Base-by-base conservation (phyloP, 2,113 vertebrate species). In the Chlorodrepanis virens region DNA sequence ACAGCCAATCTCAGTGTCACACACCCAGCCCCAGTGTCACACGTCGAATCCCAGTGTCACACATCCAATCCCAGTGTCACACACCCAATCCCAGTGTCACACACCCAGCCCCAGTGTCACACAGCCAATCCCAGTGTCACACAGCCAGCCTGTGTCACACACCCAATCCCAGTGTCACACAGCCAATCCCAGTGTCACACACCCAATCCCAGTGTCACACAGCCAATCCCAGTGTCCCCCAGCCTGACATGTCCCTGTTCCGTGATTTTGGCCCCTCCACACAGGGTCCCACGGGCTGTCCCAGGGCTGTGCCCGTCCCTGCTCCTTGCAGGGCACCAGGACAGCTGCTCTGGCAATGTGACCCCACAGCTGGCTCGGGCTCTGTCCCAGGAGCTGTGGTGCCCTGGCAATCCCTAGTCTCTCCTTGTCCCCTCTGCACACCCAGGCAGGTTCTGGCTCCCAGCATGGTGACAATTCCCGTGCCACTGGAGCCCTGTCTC, bases 191-290 rank as follows among this genome's bases (percentile, higher is more conserved):
- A 31, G 29, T 54, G 29, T 54, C 18, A 25, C 47, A 14, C 24
- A 25, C 4, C 24, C 28, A 50, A 3, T 12, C 23, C 6, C 39
- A 40, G 24, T 50, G 49, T 54, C 53, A 21, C 53, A 4, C 31
- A 9, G 6, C 52, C 53, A 56, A 7, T 2, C 31, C 19, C 49
- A 9, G 9, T 12, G 27, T 14, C 64, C 5, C 2, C 7, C 1
- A 14, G 1, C 39, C 74, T 27, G 80, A 47, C 52, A 23, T 2
- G 0, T 7, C 21, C 14, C 15, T 5, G 0, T 42, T 14, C 40
- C 3, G 15, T 3, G 47, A 9, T 37, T 54, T 64, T 27, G 40
- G 40, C 40, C 40, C 14, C 14, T 49, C 47, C 59, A 45, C 31
- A 52, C 67, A 21, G 16, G 35, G 10, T 4, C 10, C 60, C 63